Evolutionary conservation across 2,113 vertebrate species (phyloP), one percentile per base, ranked within the genome.

Genomic region (Mesocricetus auratus): DNA sequence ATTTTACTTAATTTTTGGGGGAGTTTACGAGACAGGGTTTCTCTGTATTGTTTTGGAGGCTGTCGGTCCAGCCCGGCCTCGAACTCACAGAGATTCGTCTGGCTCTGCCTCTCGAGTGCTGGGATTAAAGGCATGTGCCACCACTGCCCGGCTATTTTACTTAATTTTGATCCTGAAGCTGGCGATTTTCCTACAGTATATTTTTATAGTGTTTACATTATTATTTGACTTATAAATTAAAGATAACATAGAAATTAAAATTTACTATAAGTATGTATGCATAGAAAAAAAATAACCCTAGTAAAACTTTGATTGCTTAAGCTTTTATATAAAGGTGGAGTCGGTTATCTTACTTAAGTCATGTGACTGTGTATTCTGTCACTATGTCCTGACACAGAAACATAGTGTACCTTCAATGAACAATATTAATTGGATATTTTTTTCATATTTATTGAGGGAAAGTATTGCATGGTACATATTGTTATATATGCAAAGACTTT

Each of bases 341-440:
- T 39, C 74, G 69, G 15, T 22, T 16, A 26, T 81, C 62, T 60
- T 81, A 75, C 24, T 69, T 1, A 68, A 36, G 53, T 66, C 29
- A 81, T 69, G 42, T 60, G 71, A 78, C 36, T 62, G 39, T 5
- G 90, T 31, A 79, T 39, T 11, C 3, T n/a, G 79, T 26, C 6
- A 69, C 42, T 58, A 0, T 19, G 1, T 74, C 11, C 64, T 87
- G 68, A 62, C 69, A 87, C 56, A 13, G 15, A 3, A n/a, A n/a
- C n/a, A n/a, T n/a, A n/a, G n/a, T n/a, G n/a, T n/a, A n/a, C n/a
- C 31, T 87, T 94, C 71, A 77, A 6, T 50, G 21, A 96, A 82
- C 24, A 89, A 3, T 36, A 39, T 91, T 58, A 64, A 56, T 5
- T 89, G 60, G 60, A 31, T 7, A 13, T 16, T 58, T 77, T 58